Evolutionary conservation across 2,113 vertebrate genomes (phyloP), one percentile per base, ranked within the genome.

Genomic region (Amia ocellicauda): DNA sequence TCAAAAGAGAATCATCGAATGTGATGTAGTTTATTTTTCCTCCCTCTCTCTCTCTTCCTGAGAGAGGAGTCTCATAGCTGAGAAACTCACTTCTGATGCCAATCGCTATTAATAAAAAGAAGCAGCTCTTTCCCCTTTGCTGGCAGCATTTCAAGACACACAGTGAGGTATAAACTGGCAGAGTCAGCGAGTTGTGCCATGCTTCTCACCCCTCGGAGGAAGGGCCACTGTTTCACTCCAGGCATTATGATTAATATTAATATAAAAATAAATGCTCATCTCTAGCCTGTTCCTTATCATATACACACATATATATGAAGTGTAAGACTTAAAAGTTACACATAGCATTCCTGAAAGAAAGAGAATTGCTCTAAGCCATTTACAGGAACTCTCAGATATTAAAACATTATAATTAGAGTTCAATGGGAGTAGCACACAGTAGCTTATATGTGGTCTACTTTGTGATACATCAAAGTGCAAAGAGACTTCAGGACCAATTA

Each of bases 111-210:
- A 40, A 57, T 22, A 36, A 50, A n/a, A 13, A 31, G 23, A 16
- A 2, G n/a, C 63, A 43, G 22, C n/a, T 51, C 14, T 19, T 16
- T 11, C 22, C 41, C 51, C 20, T 28, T 56, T 56, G 22, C 59
- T 69, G 69, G 63, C 71, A 52, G 53, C 50, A 59, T 16, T 64
- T 57, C 67, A 78, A 69, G 66, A 62, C 16, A 57, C 55, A 63
- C 67, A 66, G 63, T 69, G 72, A 66, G 73, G 45, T 31, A 69
- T 3, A 67, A 51, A 62, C 72, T 13, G 19, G 43, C 54, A 57
- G 22, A 1, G 47, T 78, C 79, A 74, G 72, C 76, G 17, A 43
- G 16, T 4, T 11, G 26, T 7, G 17, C 7, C 14, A 5, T 5
- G 2, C 40, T 7, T 3, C 10, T 8, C 28, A 7, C 13, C 17